Conservation (phyloP, 2,888 invertebrate genomes). For the Xiphydria camelus region DNA sequence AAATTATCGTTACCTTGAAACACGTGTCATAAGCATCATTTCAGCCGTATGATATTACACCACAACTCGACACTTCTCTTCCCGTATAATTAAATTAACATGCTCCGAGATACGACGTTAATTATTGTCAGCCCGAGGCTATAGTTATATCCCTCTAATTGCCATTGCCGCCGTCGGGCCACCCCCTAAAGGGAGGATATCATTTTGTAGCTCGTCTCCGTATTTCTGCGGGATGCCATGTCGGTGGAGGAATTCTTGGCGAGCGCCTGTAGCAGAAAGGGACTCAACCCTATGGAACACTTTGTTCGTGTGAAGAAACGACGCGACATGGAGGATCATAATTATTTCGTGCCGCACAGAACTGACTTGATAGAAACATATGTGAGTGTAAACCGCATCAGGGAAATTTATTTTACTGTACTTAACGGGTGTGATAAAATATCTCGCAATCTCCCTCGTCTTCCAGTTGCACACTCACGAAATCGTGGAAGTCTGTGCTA, state of each 20-base stretch:
- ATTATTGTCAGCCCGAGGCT: too few relatives aligned
- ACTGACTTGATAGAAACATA: slow-evolving; percentile 94
- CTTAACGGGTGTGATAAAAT: not conserved
- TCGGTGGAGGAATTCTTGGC: slow-evolving; percentile 95
- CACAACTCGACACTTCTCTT: too few relatives aligned
- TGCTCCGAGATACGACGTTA: too few relatives aligned
- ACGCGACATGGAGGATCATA: slow-evolving; percentile 92
- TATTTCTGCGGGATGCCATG: slow-evolving; percentile 88
- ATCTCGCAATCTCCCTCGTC: too few relatives aligned
- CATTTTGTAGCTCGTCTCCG: slow-evolving; percentile 67
- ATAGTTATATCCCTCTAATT: too few relatives aligned
- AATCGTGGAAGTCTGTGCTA: slow-evolving; percentile 94
- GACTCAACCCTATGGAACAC: slow-evolving; percentile 92
- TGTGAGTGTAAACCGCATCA: too few relatives aligned
- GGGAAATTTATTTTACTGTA: not conserved
- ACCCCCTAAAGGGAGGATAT: not conserved
- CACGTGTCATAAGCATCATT: too few relatives aligned
- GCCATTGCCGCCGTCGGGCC: too few relatives aligned
- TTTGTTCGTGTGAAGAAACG: slow-evolving; percentile 94
- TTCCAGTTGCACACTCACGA: slow-evolving; percentile 88
- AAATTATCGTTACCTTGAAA: too few relatives aligned
- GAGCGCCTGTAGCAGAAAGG: slow-evolving; percentile 88
- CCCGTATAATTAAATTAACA: too few relatives aligned
- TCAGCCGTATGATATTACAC: too few relatives aligned
- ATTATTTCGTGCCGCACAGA: slow-evolving; percentile 94